A percentile compares a stretch with the other conserved stretches of the same genome.
phyloP scores from a whole-genome alignment of 1,140 invertebrate genomes.

The Papilio machaon region DNA sequence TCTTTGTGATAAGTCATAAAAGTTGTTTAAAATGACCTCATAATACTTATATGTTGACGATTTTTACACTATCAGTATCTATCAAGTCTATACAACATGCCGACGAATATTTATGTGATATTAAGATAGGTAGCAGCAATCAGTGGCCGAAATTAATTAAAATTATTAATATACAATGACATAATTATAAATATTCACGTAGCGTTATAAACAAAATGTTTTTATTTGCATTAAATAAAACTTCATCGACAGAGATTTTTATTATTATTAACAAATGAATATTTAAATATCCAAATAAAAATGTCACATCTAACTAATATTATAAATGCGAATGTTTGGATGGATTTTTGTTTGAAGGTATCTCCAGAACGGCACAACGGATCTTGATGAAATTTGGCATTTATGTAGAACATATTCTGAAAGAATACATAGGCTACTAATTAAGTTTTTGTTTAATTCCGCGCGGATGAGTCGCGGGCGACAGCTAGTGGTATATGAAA shows the following conservation, averaged over 20 bases:
- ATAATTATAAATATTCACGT: not conserved
- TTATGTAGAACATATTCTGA: too few relatives aligned
- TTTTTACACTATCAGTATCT: not conserved
- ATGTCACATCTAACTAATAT: not conserved
- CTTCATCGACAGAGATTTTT: too few relatives aligned
- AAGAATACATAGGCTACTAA: too few relatives aligned
- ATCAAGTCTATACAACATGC: conserved; percentile 15
- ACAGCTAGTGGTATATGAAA: too few relatives aligned
- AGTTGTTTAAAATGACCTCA: not conserved
- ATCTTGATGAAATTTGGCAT: too few relatives aligned
- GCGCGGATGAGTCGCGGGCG: too few relatives aligned
- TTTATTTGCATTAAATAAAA: conserved; percentile 37
- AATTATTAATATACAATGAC: conserved; percentile 43
- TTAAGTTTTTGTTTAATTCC: too few relatives aligned
- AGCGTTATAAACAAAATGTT: conserved; percentile 20
- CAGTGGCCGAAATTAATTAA: conserved; percentile 37
- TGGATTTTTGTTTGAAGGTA: too few relatives aligned
- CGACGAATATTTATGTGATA: conserved; percentile 41
- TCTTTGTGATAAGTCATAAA: not conserved
- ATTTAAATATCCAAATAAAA: not conserved
- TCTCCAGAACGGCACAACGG: too few relatives aligned
- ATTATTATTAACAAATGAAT: not conserved
- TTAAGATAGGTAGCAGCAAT: conserved; percentile 32
- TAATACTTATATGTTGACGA: not conserved
- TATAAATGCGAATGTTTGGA: too few relatives aligned